Conservation (phyloP, 2,888 invertebrate species). For the Pseudeuparius sepicola region DNA sequence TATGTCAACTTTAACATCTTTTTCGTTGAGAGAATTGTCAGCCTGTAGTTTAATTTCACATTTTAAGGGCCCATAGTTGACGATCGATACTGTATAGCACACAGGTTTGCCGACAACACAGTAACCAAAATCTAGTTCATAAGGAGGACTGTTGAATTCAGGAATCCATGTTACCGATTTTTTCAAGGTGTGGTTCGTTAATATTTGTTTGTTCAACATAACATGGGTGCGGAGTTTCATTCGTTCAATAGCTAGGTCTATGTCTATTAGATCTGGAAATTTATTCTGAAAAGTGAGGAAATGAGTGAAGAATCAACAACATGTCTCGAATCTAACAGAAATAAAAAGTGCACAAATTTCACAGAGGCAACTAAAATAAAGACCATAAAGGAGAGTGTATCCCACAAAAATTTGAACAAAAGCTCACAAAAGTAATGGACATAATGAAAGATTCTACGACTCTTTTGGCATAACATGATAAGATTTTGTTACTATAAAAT, state of each 20-base stretch:
- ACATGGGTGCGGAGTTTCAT: slow-evolving; percentile 42
- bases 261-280: slow-evolving; percentile 46
- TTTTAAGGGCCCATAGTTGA: slow-evolving; percentile 47
- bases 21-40: slow-evolving; percentile 22
- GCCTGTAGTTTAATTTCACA: slow-evolving; percentile 39
- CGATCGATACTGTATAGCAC: slow-evolving; percentile 40
- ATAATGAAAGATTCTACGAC: no score
- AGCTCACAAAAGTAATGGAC: no score
- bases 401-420: no score
- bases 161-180: slow-evolving; percentile 38
- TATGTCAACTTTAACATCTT: slow-evolving; percentile 34
- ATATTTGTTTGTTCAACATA: slow-evolving; percentile 37
- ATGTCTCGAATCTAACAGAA: neutral
- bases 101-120: slow-evolving; percentile 42
- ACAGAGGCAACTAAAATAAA: no score
- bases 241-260: slow-evolving; percentile 52
- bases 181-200: slow-evolving; percentile 30
- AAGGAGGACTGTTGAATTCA: slow-evolving; percentile 42
- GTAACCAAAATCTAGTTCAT: slow-evolving; percentile 48
- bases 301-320: no score
- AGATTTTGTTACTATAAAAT: no score
- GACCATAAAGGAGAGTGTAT: no score
- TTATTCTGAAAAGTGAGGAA: slow-evolving; percentile 23
- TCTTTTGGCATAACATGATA: no score
- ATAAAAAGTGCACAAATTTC: slow-evolving; percentile 5